A percentile compares a stretch with the other conserved stretches of the same genome.
These are phyloP conservation scores for Trinectes maculatus DNA, from an alignment of 2,113 vertebrate genomes.

Conservation along the genomic window DNA sequence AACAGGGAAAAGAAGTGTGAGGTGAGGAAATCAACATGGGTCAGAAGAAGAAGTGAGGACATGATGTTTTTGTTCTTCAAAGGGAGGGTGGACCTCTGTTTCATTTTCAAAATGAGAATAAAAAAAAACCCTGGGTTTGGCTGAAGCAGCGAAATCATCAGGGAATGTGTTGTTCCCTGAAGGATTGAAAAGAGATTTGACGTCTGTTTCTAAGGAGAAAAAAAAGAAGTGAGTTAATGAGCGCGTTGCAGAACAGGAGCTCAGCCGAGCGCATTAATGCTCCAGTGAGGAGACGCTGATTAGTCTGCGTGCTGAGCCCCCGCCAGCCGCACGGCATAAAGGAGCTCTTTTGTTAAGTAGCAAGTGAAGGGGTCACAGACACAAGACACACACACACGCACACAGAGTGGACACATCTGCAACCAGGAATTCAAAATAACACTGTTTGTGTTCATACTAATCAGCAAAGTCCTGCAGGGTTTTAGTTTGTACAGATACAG, in stretches of 20 bases:
- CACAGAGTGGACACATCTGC: neutral
- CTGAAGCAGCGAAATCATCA: neutral
- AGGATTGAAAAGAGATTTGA: conserved; percentile 38
- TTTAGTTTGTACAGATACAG: neutral
- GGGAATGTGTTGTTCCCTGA: conserved; percentile 45
- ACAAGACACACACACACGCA: neutral
- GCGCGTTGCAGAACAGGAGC: conserved; percentile 37
- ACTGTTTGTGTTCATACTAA: too few relatives aligned
- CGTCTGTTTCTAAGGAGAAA: conserved; percentile 60
- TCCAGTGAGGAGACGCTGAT: conserved; percentile 64
- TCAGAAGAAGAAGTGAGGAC: neutral
- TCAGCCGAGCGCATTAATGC: conserved; percentile 51
- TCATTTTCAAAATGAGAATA: too few relatives aligned
- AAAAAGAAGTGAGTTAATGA: conserved; percentile 59
- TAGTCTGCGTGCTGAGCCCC: conserved; percentile 54
- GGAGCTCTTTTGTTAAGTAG: conserved; percentile 52
- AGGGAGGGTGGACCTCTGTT: neutral
- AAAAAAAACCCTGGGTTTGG: too few relatives aligned
- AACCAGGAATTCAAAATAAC: neutral
- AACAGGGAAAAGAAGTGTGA: neutral
- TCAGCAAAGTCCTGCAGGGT: too few relatives aligned
- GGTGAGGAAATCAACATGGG: neutral
- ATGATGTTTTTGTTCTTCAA: neutral
- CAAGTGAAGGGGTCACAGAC: conserved; percentile 1
- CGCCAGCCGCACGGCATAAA: conserved; percentile 29